A percentile compares a stretch with the other conserved stretches of the same genome.
These are phyloP conservation scores for Deladenus siricidicola DNA, from an alignment of 2,888 invertebrate genomes.

Conservation along the genomic window DNA sequence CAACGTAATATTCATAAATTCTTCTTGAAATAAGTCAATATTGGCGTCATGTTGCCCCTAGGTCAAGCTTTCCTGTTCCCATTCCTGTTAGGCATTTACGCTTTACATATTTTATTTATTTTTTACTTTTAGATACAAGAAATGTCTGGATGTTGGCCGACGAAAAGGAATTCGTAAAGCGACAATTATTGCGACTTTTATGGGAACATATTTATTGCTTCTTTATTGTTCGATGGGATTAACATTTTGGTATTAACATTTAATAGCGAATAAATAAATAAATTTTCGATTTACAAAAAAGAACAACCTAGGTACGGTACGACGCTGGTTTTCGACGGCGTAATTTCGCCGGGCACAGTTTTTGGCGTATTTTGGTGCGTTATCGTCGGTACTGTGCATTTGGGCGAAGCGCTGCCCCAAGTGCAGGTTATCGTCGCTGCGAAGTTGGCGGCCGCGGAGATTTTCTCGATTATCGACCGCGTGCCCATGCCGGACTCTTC, in stretches of 20 bases:
- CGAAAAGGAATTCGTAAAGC: conserved; percentile 26
- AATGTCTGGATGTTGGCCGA: conserved; percentile 6
- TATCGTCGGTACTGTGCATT: conserved; percentile 54
- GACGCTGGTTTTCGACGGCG: conserved; percentile 29
- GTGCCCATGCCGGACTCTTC: conserved; percentile 57
- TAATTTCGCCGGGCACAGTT: conserved; percentile 35
- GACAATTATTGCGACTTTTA: conserved; percentile 24
- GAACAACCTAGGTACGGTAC: conserved; percentile 36
- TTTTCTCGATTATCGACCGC: conserved; percentile 57
- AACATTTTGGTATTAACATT: conserved; percentile 40
- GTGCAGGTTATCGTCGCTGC: conserved; percentile 73
- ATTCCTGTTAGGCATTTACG: no score
- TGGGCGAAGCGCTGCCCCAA: conserved; percentile 75
- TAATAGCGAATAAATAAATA: neutral
- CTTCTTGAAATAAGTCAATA: no score
- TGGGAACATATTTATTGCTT: conserved; percentile 40
- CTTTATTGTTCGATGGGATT: conserved; percentile 54
- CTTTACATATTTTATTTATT: no score
- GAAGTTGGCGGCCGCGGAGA: conserved; percentile 66
- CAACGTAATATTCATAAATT: no score
- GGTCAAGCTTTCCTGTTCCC: no score
- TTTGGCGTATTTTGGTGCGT: conserved; percentile 46
- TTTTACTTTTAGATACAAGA: conserved; percentile 8
- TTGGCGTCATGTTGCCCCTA: no score
- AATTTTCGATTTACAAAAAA: neutral